These are phyloP conservation scores for Conomelus anceps DNA, from an alignment of 2,888 invertebrate genomes.

Conservation along the genomic window DNA sequence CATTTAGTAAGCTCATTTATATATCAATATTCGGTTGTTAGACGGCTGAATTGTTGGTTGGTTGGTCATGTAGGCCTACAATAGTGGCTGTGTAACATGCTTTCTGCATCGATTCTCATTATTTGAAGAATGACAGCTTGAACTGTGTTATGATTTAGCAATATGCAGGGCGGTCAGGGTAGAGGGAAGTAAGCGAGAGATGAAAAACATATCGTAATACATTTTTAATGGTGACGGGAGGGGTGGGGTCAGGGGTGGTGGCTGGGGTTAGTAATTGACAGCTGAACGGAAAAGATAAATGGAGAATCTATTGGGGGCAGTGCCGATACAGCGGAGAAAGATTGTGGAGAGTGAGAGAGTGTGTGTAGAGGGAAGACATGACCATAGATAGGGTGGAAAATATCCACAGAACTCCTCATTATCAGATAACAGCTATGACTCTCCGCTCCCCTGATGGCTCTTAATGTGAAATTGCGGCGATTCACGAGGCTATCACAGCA, in stretches of 20 bases:
- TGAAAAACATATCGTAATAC: conserved; percentile 10
- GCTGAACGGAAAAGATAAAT: conserved; percentile 10
- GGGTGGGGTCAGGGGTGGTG: neutral
- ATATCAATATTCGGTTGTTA: neutral
- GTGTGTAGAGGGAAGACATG: neutral
- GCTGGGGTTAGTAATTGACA: conserved; percentile 6
- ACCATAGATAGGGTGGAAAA: neutral
- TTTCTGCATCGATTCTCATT: neutral
- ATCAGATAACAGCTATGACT: neutral
- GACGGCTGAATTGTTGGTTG: neutral
- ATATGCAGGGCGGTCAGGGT: neutral
- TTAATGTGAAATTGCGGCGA: neutral
- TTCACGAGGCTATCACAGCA: neutral
- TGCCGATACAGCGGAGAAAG: neutral
- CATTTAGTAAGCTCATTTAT: too few relatives aligned
- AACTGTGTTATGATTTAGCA: conserved; percentile 4
- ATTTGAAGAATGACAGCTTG: neutral
- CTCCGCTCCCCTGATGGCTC: neutral
- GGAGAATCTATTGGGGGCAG: conserved; percentile 2
- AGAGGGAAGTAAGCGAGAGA: neutral
- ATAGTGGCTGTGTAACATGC: too few relatives aligned
- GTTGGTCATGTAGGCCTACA: neutral
- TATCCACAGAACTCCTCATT: neutral
- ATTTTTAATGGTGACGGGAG: conserved; percentile 5
- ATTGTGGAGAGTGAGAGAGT: neutral